These are phyloP conservation scores for Hydrolagus affinis DNA, from an alignment of 2,113 vertebrate genomes.

Conservation along the genomic window DNA sequence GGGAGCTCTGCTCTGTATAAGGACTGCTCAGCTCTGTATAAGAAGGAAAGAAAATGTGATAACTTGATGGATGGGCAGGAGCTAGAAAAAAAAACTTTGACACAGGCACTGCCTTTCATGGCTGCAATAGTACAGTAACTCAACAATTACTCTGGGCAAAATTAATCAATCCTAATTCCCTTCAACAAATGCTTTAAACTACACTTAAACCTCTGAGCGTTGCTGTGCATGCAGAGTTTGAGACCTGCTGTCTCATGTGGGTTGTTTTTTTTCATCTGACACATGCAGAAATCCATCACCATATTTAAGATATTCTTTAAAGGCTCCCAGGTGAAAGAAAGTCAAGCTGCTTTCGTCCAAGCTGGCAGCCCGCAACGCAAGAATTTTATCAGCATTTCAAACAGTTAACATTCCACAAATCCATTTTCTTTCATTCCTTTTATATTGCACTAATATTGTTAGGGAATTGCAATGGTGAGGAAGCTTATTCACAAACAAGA, in stretches of 20 bases:
- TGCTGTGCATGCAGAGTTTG: not conserved
- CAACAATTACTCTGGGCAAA: not conserved
- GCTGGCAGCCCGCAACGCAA: not conserved
- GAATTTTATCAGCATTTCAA: not conserved
- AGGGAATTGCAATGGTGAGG: not conserved
- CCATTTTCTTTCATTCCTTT: not conserved
- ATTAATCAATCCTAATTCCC: not conserved
- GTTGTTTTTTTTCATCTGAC: not conserved
- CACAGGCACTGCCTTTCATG: not conserved
- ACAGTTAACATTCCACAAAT: not conserved
- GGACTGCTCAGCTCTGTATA: not conserved
- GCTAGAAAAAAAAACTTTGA: not conserved
- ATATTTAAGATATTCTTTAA: no score
- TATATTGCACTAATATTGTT: not conserved
- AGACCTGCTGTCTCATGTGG: not conserved
- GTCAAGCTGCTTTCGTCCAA: not conserved
- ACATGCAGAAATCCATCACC: no score
- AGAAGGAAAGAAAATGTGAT: not conserved
- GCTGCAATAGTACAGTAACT: not conserved
- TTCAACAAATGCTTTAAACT: not conserved
- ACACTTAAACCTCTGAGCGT: not conserved
- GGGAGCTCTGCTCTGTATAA: no score
- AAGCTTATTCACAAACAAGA: not conserved
- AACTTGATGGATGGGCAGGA: not conserved
- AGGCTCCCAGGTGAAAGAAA: not conserved